Evolutionary conservation across 2,797 vertebrate species (phyloP).

Genomic region (Serranus cabrilla): DNA sequence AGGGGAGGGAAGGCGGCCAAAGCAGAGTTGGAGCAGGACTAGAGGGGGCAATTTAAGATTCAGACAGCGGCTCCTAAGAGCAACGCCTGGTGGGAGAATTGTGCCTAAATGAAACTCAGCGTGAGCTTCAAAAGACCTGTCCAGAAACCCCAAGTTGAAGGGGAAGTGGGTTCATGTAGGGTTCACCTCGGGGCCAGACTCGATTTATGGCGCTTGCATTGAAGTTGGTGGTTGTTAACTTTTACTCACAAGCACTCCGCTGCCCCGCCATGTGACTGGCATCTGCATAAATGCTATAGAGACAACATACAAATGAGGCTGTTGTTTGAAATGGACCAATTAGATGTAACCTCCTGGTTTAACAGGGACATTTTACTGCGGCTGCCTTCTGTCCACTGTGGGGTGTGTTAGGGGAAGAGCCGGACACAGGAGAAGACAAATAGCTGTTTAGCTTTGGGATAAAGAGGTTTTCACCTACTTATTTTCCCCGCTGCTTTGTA

Average conservation of each 20-base stretch:
- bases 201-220: slow-evolving; percentile 68
- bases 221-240: slow-evolving; percentile 64
- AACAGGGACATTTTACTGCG: slow-evolving; percentile 35
- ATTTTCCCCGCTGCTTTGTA: slow-evolving; percentile 14
- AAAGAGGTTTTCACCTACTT: slow-evolving; percentile 11
- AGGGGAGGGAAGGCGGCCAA: not conserved
- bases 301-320: slow-evolving; percentile 49
- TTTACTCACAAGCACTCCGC: slow-evolving; percentile 39
- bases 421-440: slow-evolving; percentile 17
- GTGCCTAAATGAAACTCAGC: slow-evolving; percentile 38
- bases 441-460: slow-evolving; percentile 3
- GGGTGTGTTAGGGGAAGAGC: not conserved
- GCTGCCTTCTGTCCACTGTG: slow-evolving; percentile 21
- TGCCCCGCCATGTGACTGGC: slow-evolving; percentile 40
- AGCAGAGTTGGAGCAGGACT: slow-evolving; percentile 2
- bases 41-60: slow-evolving; percentile 55
- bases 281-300: slow-evolving; percentile 53
- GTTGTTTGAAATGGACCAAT: slow-evolving; percentile 47
- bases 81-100: slow-evolving; percentile 29
- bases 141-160: slow-evolving; percentile 38
- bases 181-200: slow-evolving; percentile 62
- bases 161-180: slow-evolving; percentile 56
- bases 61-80: slow-evolving; percentile 29
- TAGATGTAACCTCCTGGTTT: slow-evolving; percentile 28
- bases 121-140: slow-evolving; percentile 42